Evolutionary conservation across 2,888 invertebrate genomes (phyloP).

Genomic region (Tachina lurida): DNA sequence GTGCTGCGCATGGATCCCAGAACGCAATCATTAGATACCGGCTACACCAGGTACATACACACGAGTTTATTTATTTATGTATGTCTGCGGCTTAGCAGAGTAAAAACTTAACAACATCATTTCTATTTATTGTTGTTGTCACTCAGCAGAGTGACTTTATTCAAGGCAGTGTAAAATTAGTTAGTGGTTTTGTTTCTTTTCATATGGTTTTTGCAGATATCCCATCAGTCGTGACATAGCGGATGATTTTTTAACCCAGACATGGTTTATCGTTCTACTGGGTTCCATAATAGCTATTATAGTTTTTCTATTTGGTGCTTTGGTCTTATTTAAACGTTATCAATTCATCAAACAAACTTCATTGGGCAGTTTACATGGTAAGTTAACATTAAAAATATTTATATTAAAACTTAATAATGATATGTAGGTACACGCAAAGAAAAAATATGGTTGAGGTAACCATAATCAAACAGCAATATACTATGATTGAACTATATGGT

Average conservation of each 20-base stretch:
- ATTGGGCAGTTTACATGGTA: constrained; percentile 85
- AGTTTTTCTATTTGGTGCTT: constrained; percentile 91
- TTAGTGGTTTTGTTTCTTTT: constrained; percentile 21
- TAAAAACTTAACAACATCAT: not conserved
- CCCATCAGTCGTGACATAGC: constrained; percentile 84
- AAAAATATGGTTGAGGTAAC: too few species aligned
- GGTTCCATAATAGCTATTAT: constrained; percentile 93
- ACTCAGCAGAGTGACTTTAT: constrained; percentile 7
- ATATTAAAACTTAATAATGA: not conserved
- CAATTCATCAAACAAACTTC: constrained; percentile 88
- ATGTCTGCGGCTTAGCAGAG: not conserved
- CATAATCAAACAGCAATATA: too few species aligned
- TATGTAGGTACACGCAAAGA: too few species aligned
- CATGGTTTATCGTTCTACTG: constrained; percentile 94
- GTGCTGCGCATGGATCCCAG: constrained; percentile 86
- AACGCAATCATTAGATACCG: constrained; percentile 84
- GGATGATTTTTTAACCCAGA: constrained; percentile 91
- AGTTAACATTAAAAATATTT: constrained; percentile 72
- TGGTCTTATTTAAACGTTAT: constrained; percentile 89
- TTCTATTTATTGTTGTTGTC: constrained; percentile 12
- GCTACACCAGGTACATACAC: constrained; percentile 79
- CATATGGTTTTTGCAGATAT: constrained; percentile 81
- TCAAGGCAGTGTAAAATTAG: constrained; percentile 1
- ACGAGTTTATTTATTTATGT: not conserved
- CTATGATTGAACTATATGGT: too few species aligned